phyloP scores from a whole-genome alignment of 2,888 invertebrate genomes.

The Ryuthela nishihirai region DNA sequence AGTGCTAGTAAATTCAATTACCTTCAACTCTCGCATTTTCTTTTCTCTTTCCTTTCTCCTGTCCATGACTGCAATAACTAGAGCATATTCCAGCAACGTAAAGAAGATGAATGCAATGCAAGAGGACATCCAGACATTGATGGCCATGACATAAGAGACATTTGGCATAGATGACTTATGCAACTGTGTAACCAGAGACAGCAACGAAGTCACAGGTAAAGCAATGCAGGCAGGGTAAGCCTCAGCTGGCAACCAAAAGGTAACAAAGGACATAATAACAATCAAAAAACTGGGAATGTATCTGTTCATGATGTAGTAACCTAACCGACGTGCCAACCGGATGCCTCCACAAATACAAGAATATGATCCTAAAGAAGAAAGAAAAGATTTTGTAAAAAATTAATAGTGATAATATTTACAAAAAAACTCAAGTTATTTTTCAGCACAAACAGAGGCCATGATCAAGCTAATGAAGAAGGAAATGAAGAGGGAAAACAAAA shows the following conservation, averaged over 20 bases:
- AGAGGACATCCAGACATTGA: neutral
- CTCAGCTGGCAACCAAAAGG: constrained; percentile 20
- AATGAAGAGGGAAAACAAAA: too few species aligned
- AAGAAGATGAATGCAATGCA: neutral
- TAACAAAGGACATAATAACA: constrained; percentile 13
- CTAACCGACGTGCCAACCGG: constrained; percentile 8
- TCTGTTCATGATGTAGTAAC: constrained; percentile 21
- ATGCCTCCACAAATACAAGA: constrained; percentile 11
- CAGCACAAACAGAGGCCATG: too few species aligned
- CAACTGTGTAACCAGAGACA: neutral
- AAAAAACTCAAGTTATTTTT: too few species aligned
- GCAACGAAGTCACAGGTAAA: neutral
- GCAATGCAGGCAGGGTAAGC: constrained; percentile 16
- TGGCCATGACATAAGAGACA: neutral
- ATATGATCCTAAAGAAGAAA: neutral
- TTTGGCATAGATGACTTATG: neutral
- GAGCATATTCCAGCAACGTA: neutral
- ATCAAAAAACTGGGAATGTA: constrained; percentile 23
- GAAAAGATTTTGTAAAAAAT: neutral
- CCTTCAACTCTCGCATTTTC: too few species aligned
- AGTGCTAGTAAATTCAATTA: too few species aligned
- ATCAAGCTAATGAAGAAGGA: too few species aligned
- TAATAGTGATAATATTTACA: too few species aligned
- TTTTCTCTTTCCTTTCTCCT: too few species aligned
- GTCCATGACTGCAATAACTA: neutral